Evolutionary conservation across 2,113 vertebrate genomes (phyloP).

Genomic region (Zosterops japonicus): DNA sequence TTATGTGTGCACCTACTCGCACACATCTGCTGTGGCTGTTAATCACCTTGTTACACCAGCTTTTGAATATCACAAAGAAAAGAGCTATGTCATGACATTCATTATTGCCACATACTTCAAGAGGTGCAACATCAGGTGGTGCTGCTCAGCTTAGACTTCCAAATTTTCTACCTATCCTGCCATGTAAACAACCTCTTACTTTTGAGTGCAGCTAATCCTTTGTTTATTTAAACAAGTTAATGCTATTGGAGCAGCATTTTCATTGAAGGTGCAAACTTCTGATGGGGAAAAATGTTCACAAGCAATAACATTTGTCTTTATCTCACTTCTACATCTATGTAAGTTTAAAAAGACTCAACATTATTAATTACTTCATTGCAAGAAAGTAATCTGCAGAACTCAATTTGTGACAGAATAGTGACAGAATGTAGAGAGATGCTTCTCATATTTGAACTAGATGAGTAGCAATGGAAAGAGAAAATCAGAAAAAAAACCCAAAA

Average conservation of each 20-base stretch:
- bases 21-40: not conserved
- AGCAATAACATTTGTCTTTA: not conserved
- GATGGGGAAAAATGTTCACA: not conserved
- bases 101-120: not conserved
- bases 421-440: not conserved
- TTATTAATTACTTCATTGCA: not conserved
- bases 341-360: not conserved
- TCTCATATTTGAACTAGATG: not conserved
- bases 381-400: not conserved
- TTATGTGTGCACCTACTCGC: not conserved
- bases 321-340: not conserved
- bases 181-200: not conserved
- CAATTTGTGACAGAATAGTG: not conserved
- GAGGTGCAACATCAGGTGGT: not conserved
- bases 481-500: not conserved
- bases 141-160: not conserved
- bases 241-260: not conserved
- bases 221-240: not conserved
- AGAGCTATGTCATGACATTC: not conserved
- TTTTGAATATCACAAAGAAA: not conserved
- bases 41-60: not conserved
- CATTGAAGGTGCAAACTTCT: not conserved
- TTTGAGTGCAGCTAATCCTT: not conserved
- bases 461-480: not conserved
- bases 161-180: not conserved